Percentiles rank a stretch among this genome's conserved stretches.
Evolutionary conservation across 1,140 invertebrate genomes (phyloP).

Genomic region (Cyclargus thomasi): DNA sequence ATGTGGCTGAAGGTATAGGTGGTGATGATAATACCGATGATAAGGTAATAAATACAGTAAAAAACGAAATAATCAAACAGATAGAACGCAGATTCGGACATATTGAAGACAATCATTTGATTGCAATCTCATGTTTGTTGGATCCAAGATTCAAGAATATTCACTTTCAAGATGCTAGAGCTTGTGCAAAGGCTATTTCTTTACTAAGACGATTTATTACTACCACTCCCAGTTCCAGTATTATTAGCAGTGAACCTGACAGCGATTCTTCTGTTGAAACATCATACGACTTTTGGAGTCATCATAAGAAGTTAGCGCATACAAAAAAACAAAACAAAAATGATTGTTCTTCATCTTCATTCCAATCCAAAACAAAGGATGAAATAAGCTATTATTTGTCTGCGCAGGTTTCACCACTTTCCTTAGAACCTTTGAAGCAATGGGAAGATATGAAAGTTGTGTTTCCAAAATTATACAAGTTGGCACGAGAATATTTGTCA

Average conservation of each 20-base stretch:
- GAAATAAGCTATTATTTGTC: slow-evolving; percentile 17
- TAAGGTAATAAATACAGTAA: slow-evolving; percentile 23
- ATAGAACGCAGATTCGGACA: slow-evolving; percentile 26
- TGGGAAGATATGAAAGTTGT: slow-evolving; percentile 27
- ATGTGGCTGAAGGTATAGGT: slow-evolving; percentile 20
- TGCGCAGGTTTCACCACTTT: slow-evolving; percentile 20
- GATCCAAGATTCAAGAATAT: slow-evolving; percentile 30
- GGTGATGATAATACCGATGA: slow-evolving; percentile 21
- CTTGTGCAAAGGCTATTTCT: slow-evolving; percentile 28
- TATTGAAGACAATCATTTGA: slow-evolving; percentile 28
- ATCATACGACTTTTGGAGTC: slow-evolving; percentile 26
- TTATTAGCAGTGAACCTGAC: slow-evolving; percentile 21
- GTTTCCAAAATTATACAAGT: slow-evolving; percentile 25
- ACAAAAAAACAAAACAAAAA: slow-evolving; percentile 17
- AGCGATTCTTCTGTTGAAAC: slow-evolving; percentile 23
- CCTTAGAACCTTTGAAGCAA: slow-evolving; percentile 22
- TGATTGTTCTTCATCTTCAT: slow-evolving; percentile 1
- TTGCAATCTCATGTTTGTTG: slow-evolving; percentile 26
- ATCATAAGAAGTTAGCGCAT: slow-evolving; percentile 24
- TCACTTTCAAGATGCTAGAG: slow-evolving; percentile 26
- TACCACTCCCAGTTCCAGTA: slow-evolving; percentile 18
- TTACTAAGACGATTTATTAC: slow-evolving; percentile 23
- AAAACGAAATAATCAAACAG: slow-evolving; percentile 25
- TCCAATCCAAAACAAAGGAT: background rate
- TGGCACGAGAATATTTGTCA: slow-evolving; percentile 24